Conservation (phyloP, 1,140 invertebrate species). For the Chelonus insularis region DNA sequence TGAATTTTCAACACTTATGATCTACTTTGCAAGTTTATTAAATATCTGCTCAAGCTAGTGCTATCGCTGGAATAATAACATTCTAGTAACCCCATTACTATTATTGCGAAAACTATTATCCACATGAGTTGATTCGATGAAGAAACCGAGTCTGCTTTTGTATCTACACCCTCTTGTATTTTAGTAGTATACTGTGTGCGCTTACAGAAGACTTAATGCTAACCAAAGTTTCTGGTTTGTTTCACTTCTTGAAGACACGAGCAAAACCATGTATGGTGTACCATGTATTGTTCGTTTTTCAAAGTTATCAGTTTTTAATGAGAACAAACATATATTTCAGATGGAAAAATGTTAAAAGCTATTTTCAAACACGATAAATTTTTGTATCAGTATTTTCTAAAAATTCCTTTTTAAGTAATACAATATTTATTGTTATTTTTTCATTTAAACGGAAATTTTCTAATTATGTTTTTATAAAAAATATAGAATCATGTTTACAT, state of each 20-base stretch:
- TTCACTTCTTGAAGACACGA: not conserved
- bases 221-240: not conserved
- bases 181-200: not conserved
- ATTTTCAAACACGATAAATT: no score
- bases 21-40: not conserved
- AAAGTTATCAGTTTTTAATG: no score
- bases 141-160: not conserved
- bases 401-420: no score
- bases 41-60: not conserved
- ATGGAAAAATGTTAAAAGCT: no score
- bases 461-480: no score
- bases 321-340: no score
- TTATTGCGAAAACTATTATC: not conserved
- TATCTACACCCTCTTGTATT: not conserved
- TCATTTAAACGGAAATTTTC: no score
- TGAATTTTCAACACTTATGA: no score
- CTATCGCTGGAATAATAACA: not conserved
- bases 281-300: not conserved
- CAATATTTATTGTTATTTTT: no score
- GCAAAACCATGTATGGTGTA: not conserved
- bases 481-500: no score
- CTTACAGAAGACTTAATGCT: conserved; percentile 2
- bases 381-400: no score
- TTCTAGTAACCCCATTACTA: conserved; percentile 1
- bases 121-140: not conserved